These are phyloP conservation scores for Himalopsyche japonica DNA, from an alignment of 2,888 invertebrate species.

Conservation along the genomic window DNA sequence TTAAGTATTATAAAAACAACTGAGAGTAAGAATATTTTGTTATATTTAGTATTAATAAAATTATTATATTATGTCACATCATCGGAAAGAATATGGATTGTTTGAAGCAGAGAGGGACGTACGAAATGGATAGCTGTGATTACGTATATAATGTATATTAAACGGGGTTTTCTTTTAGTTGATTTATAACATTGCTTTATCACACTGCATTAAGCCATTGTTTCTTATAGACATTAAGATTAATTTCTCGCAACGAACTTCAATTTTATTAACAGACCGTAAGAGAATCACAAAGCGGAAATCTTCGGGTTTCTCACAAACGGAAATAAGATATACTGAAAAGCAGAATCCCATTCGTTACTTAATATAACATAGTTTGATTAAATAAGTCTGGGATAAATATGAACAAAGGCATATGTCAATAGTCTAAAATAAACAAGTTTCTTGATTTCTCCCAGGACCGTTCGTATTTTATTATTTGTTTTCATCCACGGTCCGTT, in stretches of 20 bases:
- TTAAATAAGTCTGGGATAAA: slow-evolving; percentile 26
- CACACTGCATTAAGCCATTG: not conserved
- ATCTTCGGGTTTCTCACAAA: not conserved
- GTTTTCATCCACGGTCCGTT: slow-evolving; percentile 7
- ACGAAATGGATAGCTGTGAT: not conserved
- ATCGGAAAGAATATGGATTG: no score
- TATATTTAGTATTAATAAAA: no score
- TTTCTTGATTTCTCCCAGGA: slow-evolving; percentile 20
- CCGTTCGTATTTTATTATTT: slow-evolving; percentile 11
- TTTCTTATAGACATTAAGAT: not conserved
- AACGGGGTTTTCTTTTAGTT: not conserved
- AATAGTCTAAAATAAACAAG: slow-evolving; percentile 28
- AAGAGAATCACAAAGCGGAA: slow-evolving; percentile 9
- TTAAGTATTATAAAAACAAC: no score
- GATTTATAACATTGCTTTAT: not conserved
- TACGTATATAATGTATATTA: not conserved
- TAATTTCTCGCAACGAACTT: not conserved
- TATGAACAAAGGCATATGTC: slow-evolving; percentile 27
- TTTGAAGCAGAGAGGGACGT: not conserved
- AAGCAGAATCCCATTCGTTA: slow-evolving; percentile 8
- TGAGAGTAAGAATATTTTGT: no score
- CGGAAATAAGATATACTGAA: slow-evolving; percentile 22
- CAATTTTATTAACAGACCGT: not conserved
- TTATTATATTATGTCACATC: no score
- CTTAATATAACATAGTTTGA: slow-evolving; percentile 17